phyloP scores from a whole-genome alignment of 1,140 invertebrate genomes.

The Hylaeus anthracinus region DNA sequence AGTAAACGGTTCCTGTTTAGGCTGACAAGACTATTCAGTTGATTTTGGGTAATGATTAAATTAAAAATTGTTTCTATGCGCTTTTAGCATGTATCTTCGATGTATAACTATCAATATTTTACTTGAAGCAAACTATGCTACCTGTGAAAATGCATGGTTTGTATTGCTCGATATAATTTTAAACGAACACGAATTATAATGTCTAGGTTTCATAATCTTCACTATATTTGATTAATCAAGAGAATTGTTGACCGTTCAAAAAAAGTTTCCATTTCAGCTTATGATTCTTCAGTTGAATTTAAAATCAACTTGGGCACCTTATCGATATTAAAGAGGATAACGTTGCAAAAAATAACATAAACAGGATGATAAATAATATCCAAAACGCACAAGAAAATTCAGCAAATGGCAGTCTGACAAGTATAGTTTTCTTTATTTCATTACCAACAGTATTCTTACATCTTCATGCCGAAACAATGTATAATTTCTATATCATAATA shows the following conservation, averaged over 20 bases:
- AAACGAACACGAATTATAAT: neutral
- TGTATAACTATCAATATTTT: too few relatives aligned
- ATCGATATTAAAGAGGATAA: neutral
- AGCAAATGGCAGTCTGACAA: slow-evolving; percentile 56
- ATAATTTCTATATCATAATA: slow-evolving; percentile 72
- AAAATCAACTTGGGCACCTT: neutral
- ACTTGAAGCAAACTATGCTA: too few relatives aligned
- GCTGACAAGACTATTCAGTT: too few relatives aligned
- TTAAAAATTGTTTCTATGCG: too few relatives aligned
- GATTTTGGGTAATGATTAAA: too few relatives aligned
- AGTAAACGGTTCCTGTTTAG: too few relatives aligned
- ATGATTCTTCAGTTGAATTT: neutral
- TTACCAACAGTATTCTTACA: slow-evolving; percentile 74
- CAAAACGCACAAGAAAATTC: neutral
- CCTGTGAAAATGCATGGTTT: neutral
- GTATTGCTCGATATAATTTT: neutral
- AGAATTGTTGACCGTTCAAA: neutral
- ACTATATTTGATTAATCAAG: neutral
- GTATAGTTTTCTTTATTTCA: slow-evolving; percentile 74
- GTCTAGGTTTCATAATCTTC: neutral
- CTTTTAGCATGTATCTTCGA: too few relatives aligned
- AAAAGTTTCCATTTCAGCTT: neutral
- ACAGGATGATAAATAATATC: neutral
- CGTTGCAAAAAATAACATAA: neutral
- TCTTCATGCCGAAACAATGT: slow-evolving; percentile 70